phyloP scores from a whole-genome alignment of 2,888 invertebrate species.

The Malacosoma neustria region DNA sequence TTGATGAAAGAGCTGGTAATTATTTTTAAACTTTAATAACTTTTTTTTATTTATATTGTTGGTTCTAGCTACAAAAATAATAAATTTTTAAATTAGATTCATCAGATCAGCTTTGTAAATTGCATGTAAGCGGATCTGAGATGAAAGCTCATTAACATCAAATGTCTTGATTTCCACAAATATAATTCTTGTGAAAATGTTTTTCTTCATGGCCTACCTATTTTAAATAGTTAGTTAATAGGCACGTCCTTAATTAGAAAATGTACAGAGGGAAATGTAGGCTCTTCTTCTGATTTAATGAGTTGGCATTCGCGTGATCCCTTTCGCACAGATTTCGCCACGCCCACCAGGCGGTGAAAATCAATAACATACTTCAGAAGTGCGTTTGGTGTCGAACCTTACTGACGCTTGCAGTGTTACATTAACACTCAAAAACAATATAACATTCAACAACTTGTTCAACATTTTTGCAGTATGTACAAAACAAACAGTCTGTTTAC shows the following conservation, averaged over 20 bases:
- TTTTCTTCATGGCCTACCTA: conserved; percentile 59
- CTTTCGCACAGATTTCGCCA: conserved; percentile 67
- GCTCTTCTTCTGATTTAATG: conserved; percentile 69
- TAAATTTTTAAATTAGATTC: too few relatives aligned
- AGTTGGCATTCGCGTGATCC: conserved; percentile 66
- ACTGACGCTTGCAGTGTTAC: conserved; percentile 47
- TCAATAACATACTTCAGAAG: conserved; percentile 72
- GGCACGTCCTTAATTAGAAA: conserved; percentile 71
- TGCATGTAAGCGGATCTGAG: conserved; percentile 18
- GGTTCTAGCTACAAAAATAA: not conserved
- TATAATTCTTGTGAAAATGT: conserved; percentile 55
- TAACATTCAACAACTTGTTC: too few relatives aligned
- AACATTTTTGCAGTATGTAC: too few relatives aligned
- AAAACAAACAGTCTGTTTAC: too few relatives aligned
- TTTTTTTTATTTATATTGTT: not conserved
- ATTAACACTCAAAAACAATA: conserved; percentile 24
- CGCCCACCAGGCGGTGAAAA: conserved; percentile 71
- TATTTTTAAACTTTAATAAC: too few relatives aligned
- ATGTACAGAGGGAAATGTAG: conserved; percentile 55
- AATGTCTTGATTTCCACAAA: conserved; percentile 38
- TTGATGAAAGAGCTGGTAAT: too few relatives aligned
- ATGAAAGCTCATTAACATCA: conserved; percentile 28
- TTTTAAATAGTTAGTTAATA: conserved; percentile 72
- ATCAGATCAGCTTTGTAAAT: too few relatives aligned
- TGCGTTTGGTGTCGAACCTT: conserved; percentile 63